Base-by-base conservation (phyloP, 2,797 vertebrate species). In the Lepilemur ruficaudatus region DNA sequence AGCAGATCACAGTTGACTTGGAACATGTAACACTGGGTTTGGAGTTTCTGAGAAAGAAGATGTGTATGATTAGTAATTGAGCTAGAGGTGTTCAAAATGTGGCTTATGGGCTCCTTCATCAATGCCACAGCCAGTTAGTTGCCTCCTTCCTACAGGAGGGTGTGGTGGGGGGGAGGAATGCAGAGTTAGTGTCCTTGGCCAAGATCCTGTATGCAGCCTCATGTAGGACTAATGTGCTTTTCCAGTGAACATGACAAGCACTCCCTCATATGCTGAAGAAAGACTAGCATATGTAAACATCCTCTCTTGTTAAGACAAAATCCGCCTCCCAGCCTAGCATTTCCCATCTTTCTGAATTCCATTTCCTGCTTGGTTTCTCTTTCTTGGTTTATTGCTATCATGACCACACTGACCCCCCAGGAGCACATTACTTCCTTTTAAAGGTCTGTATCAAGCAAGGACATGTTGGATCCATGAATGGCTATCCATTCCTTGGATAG, bases 161-260 rank as follows among this genome's bases (percentile, higher is more conserved):
- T 82, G 83, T 84, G 90, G 48, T n/a, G 46, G 18, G 23, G 55
- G 55, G 52, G 35, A 94, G 18, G 78, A 75, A 91, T 91, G 43
- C 73, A 85, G 89, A 93, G 73, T 73, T 70, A 65, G 50, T 79
- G 52, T 85, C 65, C 46, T 93, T 88, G 95, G 80, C 96, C 86
- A 88, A 87, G 50, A 87, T 46, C 14, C 75, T 81, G 6, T n/a
- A 23, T 48, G 28, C 46, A 43, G 72, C 25, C 43, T 93, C 43
- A 12, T 35, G 8, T 76, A 86, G 61, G 46, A 93, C 43, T 22
- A 30, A 69, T 79, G 48, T 67, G 75, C 73, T 87, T 91, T 48
- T 92, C 9, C 35, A 61, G 20, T 32, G 72, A 73, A 38, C 1
- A 4, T 25, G 73, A 81, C 30, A 93, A 63, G 38, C 55, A 63